These are phyloP conservation scores for Merops nubicus DNA, from an alignment of 2,113 vertebrate species.

Conservation along the genomic window DNA sequence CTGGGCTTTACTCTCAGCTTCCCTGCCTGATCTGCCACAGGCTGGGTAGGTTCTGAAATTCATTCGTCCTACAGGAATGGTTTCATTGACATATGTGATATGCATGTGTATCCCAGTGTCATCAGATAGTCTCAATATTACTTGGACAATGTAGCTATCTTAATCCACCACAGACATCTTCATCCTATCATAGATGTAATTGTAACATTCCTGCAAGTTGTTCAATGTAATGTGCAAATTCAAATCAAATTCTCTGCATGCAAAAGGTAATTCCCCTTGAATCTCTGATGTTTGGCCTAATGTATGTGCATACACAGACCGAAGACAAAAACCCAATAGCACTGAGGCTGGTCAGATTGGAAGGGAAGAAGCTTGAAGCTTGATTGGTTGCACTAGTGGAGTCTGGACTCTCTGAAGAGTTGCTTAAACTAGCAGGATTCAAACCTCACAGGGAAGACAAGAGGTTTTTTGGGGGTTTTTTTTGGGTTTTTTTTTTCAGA, in stretches of 20 bases:
- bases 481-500: not conserved
- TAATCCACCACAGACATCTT: conserved; percentile 1
- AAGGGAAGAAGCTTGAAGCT: not conserved
- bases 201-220: not conserved
- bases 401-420: not conserved
- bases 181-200: not conserved
- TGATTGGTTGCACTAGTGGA: not conserved
- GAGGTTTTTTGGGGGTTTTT: not conserved
- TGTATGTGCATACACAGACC: not conserved
- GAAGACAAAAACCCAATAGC: not conserved
- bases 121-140: not conserved
- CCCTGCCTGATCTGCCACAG: not conserved
- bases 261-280: not conserved
- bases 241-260: not conserved
- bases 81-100: not conserved
- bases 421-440: not conserved
- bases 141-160: not conserved
- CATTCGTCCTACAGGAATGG: fast-evolving
- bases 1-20: not conserved
- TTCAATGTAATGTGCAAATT: not conserved
- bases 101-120: not conserved
- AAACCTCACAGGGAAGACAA: not conserved
- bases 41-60: not conserved
- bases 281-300: not conserved
- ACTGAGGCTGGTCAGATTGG: not conserved